Percentiles rank a stretch among this genome's conserved stretches.
These are phyloP conservation scores for Thaumatotibia leucotreta DNA, from an alignment of 1,140 invertebrate species.

Conservation along the genomic window DNA sequence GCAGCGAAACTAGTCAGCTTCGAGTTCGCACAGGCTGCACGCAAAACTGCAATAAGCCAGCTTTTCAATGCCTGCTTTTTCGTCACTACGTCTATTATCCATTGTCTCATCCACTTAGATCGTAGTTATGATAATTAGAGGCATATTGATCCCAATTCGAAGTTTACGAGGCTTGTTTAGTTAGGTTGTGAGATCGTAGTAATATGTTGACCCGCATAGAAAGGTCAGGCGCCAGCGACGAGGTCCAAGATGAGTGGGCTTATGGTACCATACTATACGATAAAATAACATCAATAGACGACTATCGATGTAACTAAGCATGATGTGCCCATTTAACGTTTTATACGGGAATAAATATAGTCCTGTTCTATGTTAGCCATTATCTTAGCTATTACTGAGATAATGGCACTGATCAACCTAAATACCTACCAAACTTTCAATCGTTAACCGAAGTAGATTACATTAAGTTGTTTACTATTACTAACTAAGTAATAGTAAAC, in stretches of 20 bases:
- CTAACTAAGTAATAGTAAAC: neutral
- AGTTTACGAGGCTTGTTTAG: conserved; percentile 15
- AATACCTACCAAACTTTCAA: neutral
- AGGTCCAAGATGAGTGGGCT: conserved; percentile 30
- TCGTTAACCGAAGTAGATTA: neutral
- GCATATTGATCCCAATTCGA: conserved; percentile 1
- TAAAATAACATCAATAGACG: conserved; percentile 25
- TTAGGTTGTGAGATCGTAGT: conserved; percentile 26
- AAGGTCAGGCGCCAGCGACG: conserved; percentile 41
- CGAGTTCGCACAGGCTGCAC: neutral
- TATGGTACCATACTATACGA: conserved; percentile 20
- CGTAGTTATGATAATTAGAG: conserved; percentile 2
- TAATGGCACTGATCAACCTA: neutral
- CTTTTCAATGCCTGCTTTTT: neutral
- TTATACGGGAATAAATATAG: conserved; percentile 9
- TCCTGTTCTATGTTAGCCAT: conserved; percentile 1
- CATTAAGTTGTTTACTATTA: too few species aligned
- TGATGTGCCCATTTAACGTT: conserved; percentile 4
- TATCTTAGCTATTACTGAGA: neutral
- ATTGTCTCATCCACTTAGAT: neutral
- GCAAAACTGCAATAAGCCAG: conserved; percentile 7
- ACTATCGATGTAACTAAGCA: conserved; percentile 4
- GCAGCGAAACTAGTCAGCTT: neutral
- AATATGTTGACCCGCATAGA: conserved; percentile 40
- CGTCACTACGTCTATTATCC: conserved; percentile 1